Evolutionary conservation across 1,140 invertebrate genomes (phyloP).

Genomic region (Hermetia illucens): DNA sequence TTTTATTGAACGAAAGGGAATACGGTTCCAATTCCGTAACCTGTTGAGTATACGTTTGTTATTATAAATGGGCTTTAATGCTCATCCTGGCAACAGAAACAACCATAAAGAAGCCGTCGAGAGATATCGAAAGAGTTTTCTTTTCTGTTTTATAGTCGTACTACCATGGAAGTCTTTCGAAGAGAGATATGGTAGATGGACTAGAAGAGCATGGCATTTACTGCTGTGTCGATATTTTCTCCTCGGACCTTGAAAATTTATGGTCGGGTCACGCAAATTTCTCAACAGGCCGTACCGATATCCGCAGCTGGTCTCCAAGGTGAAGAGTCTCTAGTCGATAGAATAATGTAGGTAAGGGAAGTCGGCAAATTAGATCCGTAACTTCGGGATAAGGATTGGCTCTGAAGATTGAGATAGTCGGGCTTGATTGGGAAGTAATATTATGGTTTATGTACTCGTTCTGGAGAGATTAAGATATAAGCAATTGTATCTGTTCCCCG

Average conservation of each 20-base stretch:
- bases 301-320: too few relatives aligned
- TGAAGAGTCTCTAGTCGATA: conserved; percentile 79
- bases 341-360: conserved; percentile 82
- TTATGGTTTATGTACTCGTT: too few relatives aligned
- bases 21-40: conserved; percentile 59
- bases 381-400: conserved; percentile 64
- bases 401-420: too few relatives aligned
- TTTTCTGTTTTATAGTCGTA: conserved; percentile 14
- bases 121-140: conserved; percentile 17
- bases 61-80: conserved; percentile 11
- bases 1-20: conserved; percentile 42
- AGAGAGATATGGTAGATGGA: conserved; percentile 10
- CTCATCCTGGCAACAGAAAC: conserved; percentile 13
- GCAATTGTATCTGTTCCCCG: too few relatives aligned
- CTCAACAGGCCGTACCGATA: conserved; percentile 18
- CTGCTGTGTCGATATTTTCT: conserved; percentile 1
- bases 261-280: conserved; percentile 15
- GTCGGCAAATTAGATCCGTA: conserved; percentile 68
- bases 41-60: conserved; percentile 31
- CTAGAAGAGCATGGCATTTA: conserved; percentile 1
- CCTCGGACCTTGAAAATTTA: conserved; percentile 20
- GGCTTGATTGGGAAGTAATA: too few relatives aligned
- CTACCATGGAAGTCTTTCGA: conserved; percentile 14
- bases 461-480: too few relatives aligned
- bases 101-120: conserved; percentile 14